A percentile compares a stretch with the other conserved stretches of the same genome.
phyloP scores from a whole-genome alignment of 2,888 invertebrate species.

The Aphidoletes aphidimyza region DNA sequence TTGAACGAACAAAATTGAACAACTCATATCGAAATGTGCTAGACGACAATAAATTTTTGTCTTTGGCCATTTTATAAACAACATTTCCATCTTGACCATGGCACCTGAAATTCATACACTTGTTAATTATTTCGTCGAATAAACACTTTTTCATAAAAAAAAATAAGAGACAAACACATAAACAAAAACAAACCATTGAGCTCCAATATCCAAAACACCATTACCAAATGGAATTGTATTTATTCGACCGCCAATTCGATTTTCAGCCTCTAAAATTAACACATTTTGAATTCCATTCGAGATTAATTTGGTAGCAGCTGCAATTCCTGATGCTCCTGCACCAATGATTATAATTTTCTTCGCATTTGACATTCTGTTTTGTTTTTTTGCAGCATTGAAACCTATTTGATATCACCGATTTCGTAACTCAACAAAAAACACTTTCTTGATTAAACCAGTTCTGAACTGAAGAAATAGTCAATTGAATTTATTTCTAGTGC shows the following conservation, averaged over 20 bases:
- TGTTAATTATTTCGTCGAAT: too few species aligned
- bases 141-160: too few species aligned
- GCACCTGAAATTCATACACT: slow-evolving; percentile 65
- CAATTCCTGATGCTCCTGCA: slow-evolving; percentile 65
- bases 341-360: slow-evolving; percentile 64
- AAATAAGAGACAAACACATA: too few species aligned
- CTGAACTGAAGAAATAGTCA: too few species aligned
- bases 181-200: slow-evolving; percentile 71
- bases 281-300: slow-evolving; percentile 67
- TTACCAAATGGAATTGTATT: slow-evolving; percentile 69
- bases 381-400: too few species aligned
- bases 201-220: slow-evolving; percentile 76
- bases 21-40: slow-evolving; percentile 62
- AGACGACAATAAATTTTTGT: slow-evolving; percentile 60
- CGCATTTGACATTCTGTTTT: too few species aligned
- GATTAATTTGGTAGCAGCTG: slow-evolving; percentile 65
- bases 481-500: too few species aligned
- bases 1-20: slow-evolving; percentile 63
- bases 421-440: too few species aligned
- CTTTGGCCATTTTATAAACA: slow-evolving; percentile 69
- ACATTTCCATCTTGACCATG: slow-evolving; percentile 76
- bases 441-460: too few species aligned
- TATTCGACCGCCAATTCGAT: slow-evolving; percentile 74
- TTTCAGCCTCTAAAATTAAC: slow-evolving; percentile 72
- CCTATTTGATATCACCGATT: too few species aligned